Evolutionary conservation across 1,140 invertebrate species (phyloP), one percentile per base, ranked within the genome.

Genomic region (Galendromus occidentalis): DNA sequence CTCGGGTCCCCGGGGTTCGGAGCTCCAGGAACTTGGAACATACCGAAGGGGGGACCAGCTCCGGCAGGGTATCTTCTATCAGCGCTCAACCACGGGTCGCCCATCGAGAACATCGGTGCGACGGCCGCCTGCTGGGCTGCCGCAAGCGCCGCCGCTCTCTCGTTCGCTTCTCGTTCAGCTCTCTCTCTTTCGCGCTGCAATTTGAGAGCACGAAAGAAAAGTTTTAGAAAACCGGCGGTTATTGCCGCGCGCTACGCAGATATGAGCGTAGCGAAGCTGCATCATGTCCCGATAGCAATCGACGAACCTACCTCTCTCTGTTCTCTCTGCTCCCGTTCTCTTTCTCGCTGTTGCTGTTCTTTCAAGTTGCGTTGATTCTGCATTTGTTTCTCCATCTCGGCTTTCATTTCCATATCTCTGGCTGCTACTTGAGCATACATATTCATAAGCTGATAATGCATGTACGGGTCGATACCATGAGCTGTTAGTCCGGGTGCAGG

Each of bases 381-480:
- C 22, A 59, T 29, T 22, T 59, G 51, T 25, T 59, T 25, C 42
- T 66, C 42, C 18, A 42, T 59, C 65, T 64, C 64, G 17, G 33
- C 70, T 66, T 69, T 79, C 77, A 86, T 80, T 74, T 90, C 87
- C 30, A 86, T 75, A 0, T 86, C 77, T 22, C 75, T 75, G n/a
- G 76, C 74, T 1, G 76, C 76, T 70, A 76, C 79, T 71, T 79
- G 74, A 64, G 72, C 71, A 33, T 59, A 59, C 51, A 59, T 14
- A 7, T 75, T 72, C 33, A 71, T 67, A 64, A 77, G 70, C 51
- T 76, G 72, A 70, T 76, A 77, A 64, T 74, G 72, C 20, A 76
- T 68, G 64, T 79, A 71, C 79, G 41, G 86, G 82, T 66, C 84
- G 84, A 76, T 88, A 83, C 82, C 67, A 69, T 67, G 72, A 86